Conservation (phyloP, 1,140 invertebrate species). For the Glossosoma conforme region DNA sequence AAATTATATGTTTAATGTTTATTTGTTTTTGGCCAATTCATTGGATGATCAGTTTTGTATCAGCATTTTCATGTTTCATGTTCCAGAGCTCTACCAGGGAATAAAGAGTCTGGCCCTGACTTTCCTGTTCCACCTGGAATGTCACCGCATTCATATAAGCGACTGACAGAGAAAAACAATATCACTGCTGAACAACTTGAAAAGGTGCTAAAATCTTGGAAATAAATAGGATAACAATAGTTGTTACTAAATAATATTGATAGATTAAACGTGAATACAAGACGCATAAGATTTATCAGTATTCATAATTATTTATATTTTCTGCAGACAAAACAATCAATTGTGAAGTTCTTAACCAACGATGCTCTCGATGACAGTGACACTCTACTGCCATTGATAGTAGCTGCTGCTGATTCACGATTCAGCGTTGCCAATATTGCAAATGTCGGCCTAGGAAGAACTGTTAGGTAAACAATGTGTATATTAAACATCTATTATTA, state of each 20-base stretch:
- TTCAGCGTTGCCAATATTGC: constrained; percentile 75
- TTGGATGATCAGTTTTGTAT: neutral
- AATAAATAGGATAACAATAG: too few species aligned
- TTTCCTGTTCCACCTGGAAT: constrained; percentile 72
- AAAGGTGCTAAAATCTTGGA: too few species aligned
- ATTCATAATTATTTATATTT: constrained; percentile 11
- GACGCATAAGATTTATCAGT: too few species aligned
- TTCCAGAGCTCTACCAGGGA: constrained; percentile 42
- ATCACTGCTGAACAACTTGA: constrained; percentile 79
- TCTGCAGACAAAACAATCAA: constrained; percentile 65
- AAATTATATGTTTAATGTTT: neutral
- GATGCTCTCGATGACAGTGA: constrained; percentile 73
- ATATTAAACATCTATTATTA: too few species aligned
- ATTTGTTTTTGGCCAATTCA: neutral
- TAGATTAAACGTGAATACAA: too few species aligned
- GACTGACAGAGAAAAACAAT: constrained; percentile 70
- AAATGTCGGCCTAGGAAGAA: constrained; percentile 68
- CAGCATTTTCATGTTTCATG: constrained; percentile 7
- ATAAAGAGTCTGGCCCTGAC: constrained; percentile 44
- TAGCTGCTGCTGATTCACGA: constrained; percentile 82
- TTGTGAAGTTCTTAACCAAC: constrained; percentile 75
- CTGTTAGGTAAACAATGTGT: constrained; percentile 58
- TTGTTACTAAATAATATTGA: too few species aligned
- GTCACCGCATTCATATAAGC: constrained; percentile 72
- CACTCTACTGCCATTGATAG: constrained; percentile 70